Conservation (phyloP, 1,140 invertebrate species). For the Drusus annulatus region DNA sequence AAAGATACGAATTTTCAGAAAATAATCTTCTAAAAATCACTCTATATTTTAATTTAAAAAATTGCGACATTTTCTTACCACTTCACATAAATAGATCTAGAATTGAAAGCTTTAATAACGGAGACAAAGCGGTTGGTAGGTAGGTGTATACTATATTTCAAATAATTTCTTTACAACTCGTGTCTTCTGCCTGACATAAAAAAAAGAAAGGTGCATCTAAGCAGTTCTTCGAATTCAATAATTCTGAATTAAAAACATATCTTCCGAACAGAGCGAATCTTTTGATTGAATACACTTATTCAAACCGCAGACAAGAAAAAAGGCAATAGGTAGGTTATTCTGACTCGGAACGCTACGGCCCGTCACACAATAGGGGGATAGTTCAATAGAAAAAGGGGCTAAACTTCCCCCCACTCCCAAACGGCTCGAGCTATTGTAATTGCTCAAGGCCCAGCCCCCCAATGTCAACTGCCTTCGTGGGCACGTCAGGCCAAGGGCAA, state of each 20-base stretch:
- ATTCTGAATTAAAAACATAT: background rate
- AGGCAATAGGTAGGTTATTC: constrained; percentile 7
- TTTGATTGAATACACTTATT: constrained; percentile 2
- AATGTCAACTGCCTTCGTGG: constrained; percentile 53
- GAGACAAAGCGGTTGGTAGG: no score
- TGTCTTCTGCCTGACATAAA: no score
- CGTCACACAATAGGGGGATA: constrained; percentile 23
- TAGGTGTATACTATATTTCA: no score
- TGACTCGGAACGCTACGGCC: background rate
- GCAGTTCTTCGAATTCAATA: background rate
- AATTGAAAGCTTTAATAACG: no score
- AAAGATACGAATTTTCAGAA: no score
- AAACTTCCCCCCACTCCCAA: constrained; percentile 43
- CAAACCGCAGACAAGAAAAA: constrained; percentile 28
- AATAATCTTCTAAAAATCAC: no score
- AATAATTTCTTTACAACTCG: no score
- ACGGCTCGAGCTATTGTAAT: constrained; percentile 55
- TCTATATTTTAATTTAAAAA: no score
- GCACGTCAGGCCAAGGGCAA: constrained; percentile 44
- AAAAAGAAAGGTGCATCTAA: no score
- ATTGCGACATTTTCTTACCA: no score
- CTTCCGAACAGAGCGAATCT: background rate
- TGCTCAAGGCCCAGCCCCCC: constrained; percentile 50
- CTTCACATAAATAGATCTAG: no score
- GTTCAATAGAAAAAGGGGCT: constrained; percentile 50